Percentiles rank a stretch among this genome's conserved stretches.
These are phyloP conservation scores for Talpa occidentalis DNA, from an alignment of 2,113 vertebrate genomes.

Conservation along the genomic window DNA sequence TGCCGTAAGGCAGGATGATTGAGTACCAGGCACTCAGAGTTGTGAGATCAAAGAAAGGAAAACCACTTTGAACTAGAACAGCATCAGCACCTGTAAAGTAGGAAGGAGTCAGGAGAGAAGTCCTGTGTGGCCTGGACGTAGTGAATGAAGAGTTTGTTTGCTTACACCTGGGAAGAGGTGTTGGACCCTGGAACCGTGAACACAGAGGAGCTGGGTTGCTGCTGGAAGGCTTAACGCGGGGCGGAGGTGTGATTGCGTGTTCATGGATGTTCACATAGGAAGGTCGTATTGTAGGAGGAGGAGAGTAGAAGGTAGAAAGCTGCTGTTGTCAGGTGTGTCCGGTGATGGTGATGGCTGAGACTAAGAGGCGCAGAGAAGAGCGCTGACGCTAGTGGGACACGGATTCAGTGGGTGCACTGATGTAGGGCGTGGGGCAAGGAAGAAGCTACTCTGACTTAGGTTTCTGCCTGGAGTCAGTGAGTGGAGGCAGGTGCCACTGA, in stretches of 20 bases:
- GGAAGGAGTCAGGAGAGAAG: background rate
- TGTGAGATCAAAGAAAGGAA: background rate
- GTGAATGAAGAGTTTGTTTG: background rate
- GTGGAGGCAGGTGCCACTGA: background rate
- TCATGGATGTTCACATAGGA: background rate
- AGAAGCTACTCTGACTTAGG: background rate
- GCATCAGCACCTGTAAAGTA: background rate
- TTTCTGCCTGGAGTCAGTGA: background rate
- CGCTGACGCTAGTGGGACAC: background rate
- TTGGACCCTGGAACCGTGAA: background rate
- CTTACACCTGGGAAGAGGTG: background rate
- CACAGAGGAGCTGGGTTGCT: background rate
- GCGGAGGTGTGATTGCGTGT: fast-evolving
- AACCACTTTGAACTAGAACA: background rate
- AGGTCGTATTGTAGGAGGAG: background rate
- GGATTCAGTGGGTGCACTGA: background rate
- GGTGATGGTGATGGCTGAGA: background rate
- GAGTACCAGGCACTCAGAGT: background rate
- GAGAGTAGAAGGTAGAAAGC: background rate
- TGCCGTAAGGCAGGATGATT: background rate
- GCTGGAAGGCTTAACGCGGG: background rate
- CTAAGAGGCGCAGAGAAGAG: background rate
- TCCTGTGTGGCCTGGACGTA: background rate
- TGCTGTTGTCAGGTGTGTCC: background rate
- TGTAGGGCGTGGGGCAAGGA: background rate